Evolutionary conservation across 1,140 invertebrate genomes (phyloP).

Genomic region (Geopemphigus sp.): DNA sequence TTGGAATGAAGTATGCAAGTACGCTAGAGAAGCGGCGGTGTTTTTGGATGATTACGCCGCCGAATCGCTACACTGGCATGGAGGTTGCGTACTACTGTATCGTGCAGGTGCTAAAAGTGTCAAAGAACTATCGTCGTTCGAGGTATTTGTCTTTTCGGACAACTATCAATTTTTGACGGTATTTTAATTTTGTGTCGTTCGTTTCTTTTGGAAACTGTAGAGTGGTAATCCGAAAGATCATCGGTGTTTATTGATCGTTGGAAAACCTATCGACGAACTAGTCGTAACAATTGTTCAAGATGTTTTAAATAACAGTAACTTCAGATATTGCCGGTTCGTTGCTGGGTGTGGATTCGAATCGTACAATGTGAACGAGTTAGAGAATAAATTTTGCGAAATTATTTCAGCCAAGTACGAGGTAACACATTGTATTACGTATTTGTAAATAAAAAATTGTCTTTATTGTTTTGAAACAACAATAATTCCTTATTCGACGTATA

Average conservation of each 20-base stretch:
- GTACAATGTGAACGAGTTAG: neutral
- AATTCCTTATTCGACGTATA: too few relatives aligned
- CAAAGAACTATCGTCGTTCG: conserved; percentile 64
- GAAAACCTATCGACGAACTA: conserved; percentile 28
- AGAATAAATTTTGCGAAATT: conserved; percentile 31
- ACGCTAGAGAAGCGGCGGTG: conserved; percentile 63
- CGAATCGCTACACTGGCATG: conserved; percentile 66
- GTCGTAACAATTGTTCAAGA: neutral
- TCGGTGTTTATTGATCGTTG: conserved; percentile 20
- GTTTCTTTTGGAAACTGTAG: neutral
- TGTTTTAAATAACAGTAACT: conserved; percentile 42
- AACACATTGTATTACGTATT: neutral
- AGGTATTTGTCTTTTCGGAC: conserved; percentile 56
- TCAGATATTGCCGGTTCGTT: conserved; percentile 31
- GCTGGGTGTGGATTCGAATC: conserved; percentile 41
- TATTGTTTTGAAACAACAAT: too few relatives aligned
- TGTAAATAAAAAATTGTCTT: too few relatives aligned
- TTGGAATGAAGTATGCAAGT: conserved; percentile 61
- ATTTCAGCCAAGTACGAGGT: conserved; percentile 21
- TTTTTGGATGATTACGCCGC: conserved; percentile 62
- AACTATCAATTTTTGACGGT: neutral
- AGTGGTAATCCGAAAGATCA: conserved; percentile 33
- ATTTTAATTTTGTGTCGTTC: neutral
- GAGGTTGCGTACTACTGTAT: conserved; percentile 60
- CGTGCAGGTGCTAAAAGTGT: conserved; percentile 60